Evolutionary conservation across 2,797 vertebrate species (phyloP), one percentile per base, ranked within the genome.

Genomic region (Pogoniulus pusillus): DNA sequence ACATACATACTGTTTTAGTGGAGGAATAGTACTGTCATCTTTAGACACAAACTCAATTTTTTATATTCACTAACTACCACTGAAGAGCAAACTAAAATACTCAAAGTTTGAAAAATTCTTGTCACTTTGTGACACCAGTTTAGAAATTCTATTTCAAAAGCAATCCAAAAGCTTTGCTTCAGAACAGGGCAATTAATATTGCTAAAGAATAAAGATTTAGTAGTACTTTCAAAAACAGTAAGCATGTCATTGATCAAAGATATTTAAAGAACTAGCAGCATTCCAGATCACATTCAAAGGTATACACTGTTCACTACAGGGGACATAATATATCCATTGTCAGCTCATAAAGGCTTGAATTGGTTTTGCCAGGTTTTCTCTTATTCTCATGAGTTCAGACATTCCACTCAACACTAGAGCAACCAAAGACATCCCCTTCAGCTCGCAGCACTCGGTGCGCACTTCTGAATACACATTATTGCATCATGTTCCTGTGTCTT

Each of bases 241-340:
- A 59, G 71, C 27, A 76, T 0, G 7, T 29, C 7, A 35, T 85
- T 78, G 29, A 66, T 81, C 53, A 83, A 87, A 92, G 92, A 43
- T 63, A 87, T 63, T 58, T 78, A 12, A 92, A 87, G 34, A 89
- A 89, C 62, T 65, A 91, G 45, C 39, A 85, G 45, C 62, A 77
- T 83, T 91, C 51, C 70, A 83, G 34, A 32, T 80, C 3, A 78
- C 4, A 59, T 60, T 75, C 53, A 91, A 89, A 89, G 47, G 39
- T 35, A 35, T 59, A 82, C 17, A 29, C 16, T 79, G 53, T 26
- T 94, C 59, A 64, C 23, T 76, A n/a, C 49, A 64, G 12, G 16
- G 70, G 47, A 89, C 88, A 94, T 87, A 88, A 76, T 53, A 91
- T 10, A 89, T 57, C 55, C 73, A 71, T 34, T 84, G 65, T 80